Percentiles rank a stretch among this genome's conserved stretches.
phyloP scores from a whole-genome alignment of 2,797 vertebrate genomes.

The Darevskia nairensis region DNA sequence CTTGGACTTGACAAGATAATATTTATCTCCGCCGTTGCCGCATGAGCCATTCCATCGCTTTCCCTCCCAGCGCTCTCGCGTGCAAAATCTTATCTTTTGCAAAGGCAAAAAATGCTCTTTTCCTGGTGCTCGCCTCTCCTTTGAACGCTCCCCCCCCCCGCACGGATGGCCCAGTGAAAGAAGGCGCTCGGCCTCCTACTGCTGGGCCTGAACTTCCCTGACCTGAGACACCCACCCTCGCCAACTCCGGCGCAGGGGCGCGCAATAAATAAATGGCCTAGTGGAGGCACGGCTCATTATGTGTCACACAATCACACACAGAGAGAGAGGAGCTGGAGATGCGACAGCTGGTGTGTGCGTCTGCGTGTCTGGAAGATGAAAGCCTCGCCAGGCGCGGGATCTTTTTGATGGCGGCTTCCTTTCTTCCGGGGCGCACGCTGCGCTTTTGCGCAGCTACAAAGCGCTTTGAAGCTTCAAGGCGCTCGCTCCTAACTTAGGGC shows the following conservation, averaged over 20 bases:
- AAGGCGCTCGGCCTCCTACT: background rate
- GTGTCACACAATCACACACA: background rate
- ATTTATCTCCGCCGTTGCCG: background rate
- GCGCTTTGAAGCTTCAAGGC: conserved; percentile 11
- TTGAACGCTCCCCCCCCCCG: rapidly evolving
- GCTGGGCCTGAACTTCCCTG: background rate
- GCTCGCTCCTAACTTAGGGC: background rate
- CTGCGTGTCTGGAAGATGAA: background rate
- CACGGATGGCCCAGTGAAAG: rapidly evolving
- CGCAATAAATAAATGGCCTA: background rate
- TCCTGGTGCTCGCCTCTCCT: background rate
- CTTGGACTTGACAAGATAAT: background rate
- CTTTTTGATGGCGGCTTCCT: conserved; percentile 13
- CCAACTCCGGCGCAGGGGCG: background rate
- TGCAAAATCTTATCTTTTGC: background rate
- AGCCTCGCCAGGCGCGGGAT: background rate
- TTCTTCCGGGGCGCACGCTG: background rate
- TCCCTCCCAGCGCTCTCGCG: background rate
- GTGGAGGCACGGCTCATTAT: background rate
- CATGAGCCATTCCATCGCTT: background rate
- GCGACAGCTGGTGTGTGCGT: background rate
- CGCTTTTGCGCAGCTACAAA: rapidly evolving
- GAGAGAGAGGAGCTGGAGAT: background rate
- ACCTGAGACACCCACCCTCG: background rate
- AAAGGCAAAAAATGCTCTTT: rapidly evolving